These are phyloP conservation scores for Helicoverpa armigera DNA, from an alignment of 1,140 invertebrate species.

Conservation along the genomic window DNA sequence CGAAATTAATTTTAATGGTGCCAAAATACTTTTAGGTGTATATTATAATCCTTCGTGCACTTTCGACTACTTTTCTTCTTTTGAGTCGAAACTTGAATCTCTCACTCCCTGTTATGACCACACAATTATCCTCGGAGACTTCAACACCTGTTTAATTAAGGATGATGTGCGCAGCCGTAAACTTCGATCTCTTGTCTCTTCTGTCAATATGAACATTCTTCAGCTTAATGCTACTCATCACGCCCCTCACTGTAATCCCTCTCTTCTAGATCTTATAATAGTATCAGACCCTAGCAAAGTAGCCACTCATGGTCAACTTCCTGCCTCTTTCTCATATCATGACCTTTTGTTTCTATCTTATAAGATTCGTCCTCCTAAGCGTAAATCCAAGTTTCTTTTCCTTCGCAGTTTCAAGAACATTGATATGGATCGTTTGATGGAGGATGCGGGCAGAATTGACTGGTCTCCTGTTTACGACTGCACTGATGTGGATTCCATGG, in stretches of 20 bases:
- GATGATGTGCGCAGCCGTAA: conserved; percentile 5
- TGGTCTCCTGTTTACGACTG: not conserved
- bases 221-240: not conserved
- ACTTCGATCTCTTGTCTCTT: conserved; percentile 10
- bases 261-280: not conserved
- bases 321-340: not conserved
- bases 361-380: not conserved
- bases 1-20: no score
- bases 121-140: not conserved
- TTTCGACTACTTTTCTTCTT: no score
- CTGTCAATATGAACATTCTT: not conserved
- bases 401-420: conserved; percentile 11
- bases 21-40: no score
- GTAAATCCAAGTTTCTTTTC: not conserved
- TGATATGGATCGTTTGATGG: conserved; percentile 1
- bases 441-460: not conserved
- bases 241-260: conserved; percentile 4
- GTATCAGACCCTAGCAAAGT: not conserved
- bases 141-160: not conserved
- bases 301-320: conserved; percentile 9
- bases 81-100: no score
- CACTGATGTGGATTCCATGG: not conserved
- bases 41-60: no score
- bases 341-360: not conserved
- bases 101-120: not conserved